A percentile compares a stretch with the other conserved stretches of the same genome.
These are phyloP conservation scores for Calypte anna DNA, from an alignment of 2,113 vertebrate species.

Conservation along the genomic window DNA sequence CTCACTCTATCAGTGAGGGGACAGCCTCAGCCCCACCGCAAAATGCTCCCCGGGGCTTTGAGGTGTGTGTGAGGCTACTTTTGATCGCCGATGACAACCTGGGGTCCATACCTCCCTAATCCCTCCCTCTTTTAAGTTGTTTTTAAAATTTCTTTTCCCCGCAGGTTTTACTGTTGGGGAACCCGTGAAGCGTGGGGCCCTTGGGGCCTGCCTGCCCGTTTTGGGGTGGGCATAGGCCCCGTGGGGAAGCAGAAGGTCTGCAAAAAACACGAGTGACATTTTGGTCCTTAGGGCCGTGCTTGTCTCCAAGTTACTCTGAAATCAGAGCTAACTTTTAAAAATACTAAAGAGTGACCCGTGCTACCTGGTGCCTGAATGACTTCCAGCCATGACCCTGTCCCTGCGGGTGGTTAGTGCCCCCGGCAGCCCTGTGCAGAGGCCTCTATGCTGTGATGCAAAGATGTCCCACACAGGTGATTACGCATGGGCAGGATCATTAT, in stretches of 20 bases:
- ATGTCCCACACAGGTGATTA: background rate
- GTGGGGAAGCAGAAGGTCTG: background rate
- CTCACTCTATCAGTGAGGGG: background rate
- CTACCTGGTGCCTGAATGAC: rapidly evolving
- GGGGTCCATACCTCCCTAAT: background rate
- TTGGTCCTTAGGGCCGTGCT: background rate
- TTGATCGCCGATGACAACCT: background rate
- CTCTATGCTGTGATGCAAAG: background rate
- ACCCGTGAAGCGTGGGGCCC: background rate
- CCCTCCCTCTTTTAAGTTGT: background rate
- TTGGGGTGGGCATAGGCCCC: too few relatives aligned
- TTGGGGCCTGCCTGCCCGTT: background rate
- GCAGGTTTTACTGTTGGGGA: background rate
- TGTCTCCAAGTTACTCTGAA: background rate
- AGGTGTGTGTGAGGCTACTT: rapidly evolving
- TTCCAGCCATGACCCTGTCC: background rate
- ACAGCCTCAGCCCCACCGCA: background rate
- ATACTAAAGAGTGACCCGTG: rapidly evolving
- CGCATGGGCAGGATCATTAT: background rate
- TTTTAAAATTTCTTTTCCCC: background rate
- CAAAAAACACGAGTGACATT: rapidly evolving
- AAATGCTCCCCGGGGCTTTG: background rate
- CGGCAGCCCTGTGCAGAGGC: background rate
- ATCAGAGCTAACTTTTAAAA: background rate
- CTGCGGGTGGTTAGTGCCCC: background rate